A percentile compares a stretch with the other conserved stretches of the same genome.
phyloP scores from a whole-genome alignment of 2,888 invertebrate species.

The Chymomyza procnemis region DNA sequence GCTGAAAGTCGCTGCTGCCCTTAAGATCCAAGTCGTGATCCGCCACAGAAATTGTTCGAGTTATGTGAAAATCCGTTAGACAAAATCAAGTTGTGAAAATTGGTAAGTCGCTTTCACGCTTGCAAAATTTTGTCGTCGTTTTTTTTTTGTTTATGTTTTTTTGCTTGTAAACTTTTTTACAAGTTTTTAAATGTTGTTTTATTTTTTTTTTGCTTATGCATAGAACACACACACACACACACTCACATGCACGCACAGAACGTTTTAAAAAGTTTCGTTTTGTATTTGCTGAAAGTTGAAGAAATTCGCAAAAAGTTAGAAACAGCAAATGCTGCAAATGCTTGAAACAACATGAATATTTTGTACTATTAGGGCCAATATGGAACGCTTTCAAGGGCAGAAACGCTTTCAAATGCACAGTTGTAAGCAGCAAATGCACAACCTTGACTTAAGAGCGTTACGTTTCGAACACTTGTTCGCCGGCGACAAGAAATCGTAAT shows the following conservation, averaged over 20 bases:
- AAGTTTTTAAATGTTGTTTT: not conserved
- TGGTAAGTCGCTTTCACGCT: constrained; percentile 47
- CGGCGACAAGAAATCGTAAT: not conserved
- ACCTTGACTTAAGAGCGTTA: constrained; percentile 58
- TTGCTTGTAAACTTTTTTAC: not conserved
- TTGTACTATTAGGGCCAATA: too few relatives aligned
- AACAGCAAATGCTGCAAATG: too few relatives aligned
- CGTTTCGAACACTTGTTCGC: constrained; percentile 17
- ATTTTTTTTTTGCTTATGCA: too few relatives aligned
- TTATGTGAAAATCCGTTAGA: constrained; percentile 46
- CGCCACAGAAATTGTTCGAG: constrained; percentile 37
- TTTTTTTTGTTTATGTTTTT: constrained; percentile 5
- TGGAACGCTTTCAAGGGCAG: constrained; percentile 6
- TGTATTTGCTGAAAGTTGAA: too few relatives aligned
- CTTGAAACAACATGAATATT: too few relatives aligned
- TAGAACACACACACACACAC: not conserved
- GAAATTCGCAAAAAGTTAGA: too few relatives aligned
- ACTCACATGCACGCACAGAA: too few relatives aligned
- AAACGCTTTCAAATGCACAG: constrained; percentile 24
- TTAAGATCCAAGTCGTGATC: constrained; percentile 15
- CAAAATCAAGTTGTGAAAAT: constrained; percentile 53
- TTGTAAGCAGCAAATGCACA: constrained; percentile 11
- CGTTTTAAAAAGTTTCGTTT: not conserved
- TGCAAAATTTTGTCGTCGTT: constrained; percentile 30
- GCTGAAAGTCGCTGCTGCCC: not conserved